phyloP scores from a whole-genome alignment of 2,113 vertebrate genomes.

The Lethenteron reissneri region DNA sequence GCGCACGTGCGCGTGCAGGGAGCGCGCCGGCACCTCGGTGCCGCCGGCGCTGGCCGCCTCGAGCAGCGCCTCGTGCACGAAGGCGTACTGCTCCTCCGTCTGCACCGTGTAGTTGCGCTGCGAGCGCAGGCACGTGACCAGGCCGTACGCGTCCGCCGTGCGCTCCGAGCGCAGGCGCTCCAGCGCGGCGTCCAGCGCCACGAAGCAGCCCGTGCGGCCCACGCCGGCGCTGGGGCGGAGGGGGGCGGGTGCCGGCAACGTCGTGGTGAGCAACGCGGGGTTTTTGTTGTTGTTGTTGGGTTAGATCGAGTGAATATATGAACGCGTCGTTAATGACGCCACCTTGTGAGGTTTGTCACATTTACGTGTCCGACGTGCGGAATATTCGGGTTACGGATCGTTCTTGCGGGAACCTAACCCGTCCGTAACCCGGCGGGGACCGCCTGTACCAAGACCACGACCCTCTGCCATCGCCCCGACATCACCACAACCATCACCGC shows the following conservation, averaged over 20 bases:
- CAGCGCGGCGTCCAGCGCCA: conserved; percentile 91
- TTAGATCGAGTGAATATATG: too few relatives aligned
- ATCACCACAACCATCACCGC: too few relatives aligned
- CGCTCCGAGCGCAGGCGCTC: conserved; percentile 90
- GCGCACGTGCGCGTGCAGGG: conserved; percentile 86
- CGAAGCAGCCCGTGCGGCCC: conserved; percentile 81
- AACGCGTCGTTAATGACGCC: too few relatives aligned
- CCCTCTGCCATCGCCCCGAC: too few relatives aligned
- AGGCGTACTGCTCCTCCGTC: conserved; percentile 97
- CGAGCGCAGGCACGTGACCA: conserved; percentile 85
- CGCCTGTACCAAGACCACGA: too few relatives aligned
- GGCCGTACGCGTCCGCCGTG: conserved; percentile 86
- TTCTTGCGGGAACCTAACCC: too few relatives aligned
- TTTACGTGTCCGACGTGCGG: too few relatives aligned
- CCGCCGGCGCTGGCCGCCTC: conserved; percentile 87
- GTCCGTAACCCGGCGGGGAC: too few relatives aligned
- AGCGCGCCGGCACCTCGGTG: conserved; percentile 76
- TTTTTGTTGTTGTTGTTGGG: too few relatives aligned
- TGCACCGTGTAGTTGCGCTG: conserved; percentile 99
- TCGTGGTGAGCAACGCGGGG: too few relatives aligned
- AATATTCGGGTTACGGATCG: too few relatives aligned
- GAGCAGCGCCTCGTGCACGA: conserved; percentile 86
- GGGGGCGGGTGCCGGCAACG: neutral
- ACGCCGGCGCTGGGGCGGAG: conserved; percentile 46
- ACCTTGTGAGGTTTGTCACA: too few relatives aligned